These are phyloP conservation scores for Myotis planiceps DNA, from an alignment of 2,797 vertebrate genomes.

Conservation along the genomic window DNA sequence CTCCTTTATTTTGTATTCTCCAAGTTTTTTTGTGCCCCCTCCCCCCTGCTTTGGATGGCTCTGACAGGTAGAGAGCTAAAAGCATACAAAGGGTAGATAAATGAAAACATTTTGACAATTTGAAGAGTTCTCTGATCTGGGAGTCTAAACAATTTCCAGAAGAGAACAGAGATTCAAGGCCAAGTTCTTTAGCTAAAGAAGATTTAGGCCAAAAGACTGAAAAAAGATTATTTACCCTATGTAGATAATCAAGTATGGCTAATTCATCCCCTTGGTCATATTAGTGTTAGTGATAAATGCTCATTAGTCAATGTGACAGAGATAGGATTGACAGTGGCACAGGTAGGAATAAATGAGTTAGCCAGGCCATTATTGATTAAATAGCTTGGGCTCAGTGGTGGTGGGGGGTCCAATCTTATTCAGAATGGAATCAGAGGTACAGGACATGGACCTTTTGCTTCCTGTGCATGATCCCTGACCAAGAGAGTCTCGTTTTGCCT, in stretches of 20 bases:
- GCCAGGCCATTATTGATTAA: not conserved
- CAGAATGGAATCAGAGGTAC: not conserved
- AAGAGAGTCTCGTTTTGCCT: not conserved
- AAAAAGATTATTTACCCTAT: not conserved
- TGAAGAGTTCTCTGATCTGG: not conserved
- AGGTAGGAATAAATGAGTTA: not conserved
- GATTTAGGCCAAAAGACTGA: not conserved
- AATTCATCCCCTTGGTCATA: not conserved
- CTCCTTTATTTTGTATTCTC: slow-evolving; percentile 9
- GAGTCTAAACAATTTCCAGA: not conserved
- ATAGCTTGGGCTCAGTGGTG: not conserved
- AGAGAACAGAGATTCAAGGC: not conserved
- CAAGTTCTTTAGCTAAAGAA: not conserved
- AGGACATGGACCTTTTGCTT: not conserved
- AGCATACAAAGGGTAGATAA: not conserved
- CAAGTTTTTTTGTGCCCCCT: not conserved
- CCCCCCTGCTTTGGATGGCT: not conserved
- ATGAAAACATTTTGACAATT: slow-evolving; percentile 17
- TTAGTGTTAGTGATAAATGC: not conserved
- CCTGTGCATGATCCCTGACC: not conserved
- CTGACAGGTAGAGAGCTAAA: not conserved
- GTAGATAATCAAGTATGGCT: not conserved
- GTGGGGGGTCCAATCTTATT: not conserved
- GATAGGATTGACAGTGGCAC: not conserved
- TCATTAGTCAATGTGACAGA: not conserved